phyloP scores from a whole-genome alignment of 2,888 invertebrate genomes.

The Himalopsyche japonica region DNA sequence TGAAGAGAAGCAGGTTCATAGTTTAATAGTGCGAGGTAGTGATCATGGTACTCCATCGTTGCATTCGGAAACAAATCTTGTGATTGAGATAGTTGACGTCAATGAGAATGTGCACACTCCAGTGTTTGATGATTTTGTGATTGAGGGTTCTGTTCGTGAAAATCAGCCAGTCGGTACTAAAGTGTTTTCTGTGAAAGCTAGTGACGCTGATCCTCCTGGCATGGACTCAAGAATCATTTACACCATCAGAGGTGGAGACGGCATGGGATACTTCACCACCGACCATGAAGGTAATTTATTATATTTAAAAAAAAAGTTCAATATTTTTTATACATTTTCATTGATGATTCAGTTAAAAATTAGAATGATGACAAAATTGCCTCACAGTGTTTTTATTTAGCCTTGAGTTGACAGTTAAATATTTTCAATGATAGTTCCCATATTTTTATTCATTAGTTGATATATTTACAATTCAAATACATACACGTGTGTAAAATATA shows the following conservation, averaged over 20 bases:
- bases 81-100: conserved; percentile 89
- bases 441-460: too few species aligned
- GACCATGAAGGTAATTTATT: conserved; percentile 77
- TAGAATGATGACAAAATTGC: too few species aligned
- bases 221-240: conserved; percentile 83
- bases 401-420: too few species aligned
- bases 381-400: too few species aligned
- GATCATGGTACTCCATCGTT: conserved; percentile 85
- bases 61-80: conserved; percentile 76
- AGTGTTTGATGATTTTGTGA: conserved; percentile 78
- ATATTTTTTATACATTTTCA: too few species aligned
- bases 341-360: too few species aligned
- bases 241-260: conserved; percentile 85
- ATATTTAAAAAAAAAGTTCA: too few species aligned
- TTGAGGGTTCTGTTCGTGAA: conserved; percentile 75
- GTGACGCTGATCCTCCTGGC: conserved; percentile 79
- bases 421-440: too few species aligned
- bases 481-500: too few species aligned
- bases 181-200: conserved; percentile 77
- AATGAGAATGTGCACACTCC: conserved; percentile 91
- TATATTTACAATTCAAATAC: too few species aligned
- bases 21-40: conserved; percentile 79
- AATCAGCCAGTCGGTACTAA: conserved; percentile 77
- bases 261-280: conserved; percentile 89
- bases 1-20: conserved; percentile 87